Evolutionary conservation across 2,888 invertebrate genomes (phyloP), one percentile per base, ranked within the genome.

Genomic region (Cremastobaeus sp.): DNA sequence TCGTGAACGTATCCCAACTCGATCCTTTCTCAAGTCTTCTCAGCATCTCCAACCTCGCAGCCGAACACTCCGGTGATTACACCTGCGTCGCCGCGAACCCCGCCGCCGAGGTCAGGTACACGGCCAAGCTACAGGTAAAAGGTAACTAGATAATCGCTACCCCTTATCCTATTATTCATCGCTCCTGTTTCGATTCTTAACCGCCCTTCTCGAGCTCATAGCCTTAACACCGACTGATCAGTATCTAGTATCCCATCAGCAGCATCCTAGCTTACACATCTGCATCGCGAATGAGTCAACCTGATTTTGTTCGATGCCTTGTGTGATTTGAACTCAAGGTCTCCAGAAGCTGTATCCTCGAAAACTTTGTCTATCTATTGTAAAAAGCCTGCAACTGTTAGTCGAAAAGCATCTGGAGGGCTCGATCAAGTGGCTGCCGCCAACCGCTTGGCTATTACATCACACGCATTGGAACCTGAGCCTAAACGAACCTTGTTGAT

Each of bases 121-220:
- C 92, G 88, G 93, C 93, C 89, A 91, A 91, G 88, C 92, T 93
- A 85, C 93, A 92, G 91, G 93, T 93, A 88, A 93, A 93, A 93
- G 93, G 93, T 93, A 93, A 92, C 90, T 85, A 84, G 83, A 82
- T 83, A 78, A 82, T 84, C 82, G 82, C 81, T 82, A 78, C 83
- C 79, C 81, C 79, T 76, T 77, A 48, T 81, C 82, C 80, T 65
- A 43, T 64, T 45, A 32, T 35, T 62, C 62, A 70, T 70, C 8
- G 12, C 32, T 65, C 52, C 52, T 30, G 8, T 57, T 71, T 71
- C 37, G 18, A 55, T 18, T 34, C 52, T 59, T 15, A 3, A 52
- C 12, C 25, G 18, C n/a, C 50, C 30, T 37, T 37, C 21, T 45
- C 43, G 17, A 18, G 9, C 1, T 52, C 17, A 11, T 15, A 12